Evolutionary conservation across 2,888 invertebrate genomes (phyloP).

Genomic region (Serrognathus titanus): DNA sequence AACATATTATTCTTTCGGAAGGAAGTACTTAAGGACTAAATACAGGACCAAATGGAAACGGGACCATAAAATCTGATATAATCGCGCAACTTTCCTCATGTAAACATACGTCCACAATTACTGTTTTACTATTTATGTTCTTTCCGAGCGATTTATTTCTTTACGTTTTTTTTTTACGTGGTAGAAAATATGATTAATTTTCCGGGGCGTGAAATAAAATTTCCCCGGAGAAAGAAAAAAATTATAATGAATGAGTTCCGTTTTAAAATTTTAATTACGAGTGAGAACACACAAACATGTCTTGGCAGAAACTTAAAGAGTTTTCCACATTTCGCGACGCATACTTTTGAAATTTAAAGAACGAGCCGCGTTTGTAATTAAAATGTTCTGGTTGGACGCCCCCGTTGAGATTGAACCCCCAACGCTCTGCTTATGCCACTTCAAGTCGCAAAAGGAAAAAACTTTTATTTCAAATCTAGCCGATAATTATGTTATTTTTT

Average conservation of each 20-base stretch:
- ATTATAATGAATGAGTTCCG: conserved; percentile 1
- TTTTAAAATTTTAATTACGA: conserved; percentile 9
- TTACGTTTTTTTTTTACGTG: too few relatives aligned
- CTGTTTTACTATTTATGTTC: too few relatives aligned
- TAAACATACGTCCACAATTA: neutral
- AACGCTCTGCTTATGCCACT: conserved; percentile 24
- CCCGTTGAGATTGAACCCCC: conserved; percentile 30
- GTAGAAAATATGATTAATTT: too few relatives aligned
- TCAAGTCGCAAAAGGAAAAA: neutral
- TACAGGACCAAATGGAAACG: conserved; percentile 17
- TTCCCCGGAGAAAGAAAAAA: too few relatives aligned
- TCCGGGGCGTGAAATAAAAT: too few relatives aligned
- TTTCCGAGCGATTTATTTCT: too few relatives aligned
- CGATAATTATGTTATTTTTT: too few relatives aligned
- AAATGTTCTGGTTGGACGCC: conserved; percentile 39
- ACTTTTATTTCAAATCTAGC: neutral
- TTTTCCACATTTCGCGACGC: conserved; percentile 24
- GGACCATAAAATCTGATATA: conserved; percentile 18
- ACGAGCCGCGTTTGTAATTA: conserved; percentile 36
- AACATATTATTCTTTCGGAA: conserved; percentile 36
- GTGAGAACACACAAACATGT: conserved; percentile 13
- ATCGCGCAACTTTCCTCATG: conserved; percentile 4
- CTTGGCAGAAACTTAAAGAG: conserved; percentile 18
- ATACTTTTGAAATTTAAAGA: conserved; percentile 28
- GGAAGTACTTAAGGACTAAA: conserved; percentile 21